phyloP scores from a whole-genome alignment of 2,888 invertebrate species.

The Brachypalpus laphriformis region DNA sequence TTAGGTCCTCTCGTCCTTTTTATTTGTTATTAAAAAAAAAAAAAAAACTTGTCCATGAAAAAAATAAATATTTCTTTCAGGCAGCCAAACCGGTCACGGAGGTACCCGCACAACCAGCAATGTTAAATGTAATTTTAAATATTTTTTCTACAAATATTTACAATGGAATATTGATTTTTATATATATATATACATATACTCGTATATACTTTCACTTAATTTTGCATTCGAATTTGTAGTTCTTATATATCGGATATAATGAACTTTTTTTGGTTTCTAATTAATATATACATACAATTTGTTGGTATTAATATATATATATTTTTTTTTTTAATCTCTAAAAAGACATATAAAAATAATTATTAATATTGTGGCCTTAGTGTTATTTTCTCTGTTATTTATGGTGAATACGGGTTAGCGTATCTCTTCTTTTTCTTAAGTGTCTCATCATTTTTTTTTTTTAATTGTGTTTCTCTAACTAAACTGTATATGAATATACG shows the following conservation, averaged over 20 bases:
- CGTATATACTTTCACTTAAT: conserved; percentile 49
- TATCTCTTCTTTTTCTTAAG: conserved; percentile 22
- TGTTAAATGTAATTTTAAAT: conserved; percentile 82
- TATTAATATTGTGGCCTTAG: conserved; percentile 65
- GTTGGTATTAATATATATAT: not conserved
- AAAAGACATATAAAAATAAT: conserved; percentile 1
- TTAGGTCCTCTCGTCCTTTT: conserved; percentile 51
- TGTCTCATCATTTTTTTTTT: conserved; percentile 44
- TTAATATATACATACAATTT: conserved; percentile 30
- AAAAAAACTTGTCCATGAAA: conserved; percentile 62
- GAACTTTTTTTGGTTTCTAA: conserved; percentile 45
- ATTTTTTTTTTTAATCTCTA: conserved; percentile 17
- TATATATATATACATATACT: no score
- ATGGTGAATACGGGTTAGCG: conserved; percentile 66
- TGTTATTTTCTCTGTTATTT: conserved; percentile 54
- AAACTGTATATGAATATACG: conserved; percentile 49
- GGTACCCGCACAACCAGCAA: conserved; percentile 85
- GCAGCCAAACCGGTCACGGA: conserved; percentile 88
- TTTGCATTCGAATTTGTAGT: conserved; percentile 67
- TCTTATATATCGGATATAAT: conserved; percentile 58
- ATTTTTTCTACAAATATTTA: conserved; percentile 76
- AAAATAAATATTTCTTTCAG: conserved; percentile 85
- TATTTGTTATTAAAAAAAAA: conserved; percentile 59
- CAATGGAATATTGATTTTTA: conserved; percentile 56
- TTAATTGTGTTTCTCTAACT: conserved; percentile 22